These are phyloP conservation scores for Scrobipalpa atriplicella DNA, from an alignment of 2,888 invertebrate species.

Conservation along the genomic window DNA sequence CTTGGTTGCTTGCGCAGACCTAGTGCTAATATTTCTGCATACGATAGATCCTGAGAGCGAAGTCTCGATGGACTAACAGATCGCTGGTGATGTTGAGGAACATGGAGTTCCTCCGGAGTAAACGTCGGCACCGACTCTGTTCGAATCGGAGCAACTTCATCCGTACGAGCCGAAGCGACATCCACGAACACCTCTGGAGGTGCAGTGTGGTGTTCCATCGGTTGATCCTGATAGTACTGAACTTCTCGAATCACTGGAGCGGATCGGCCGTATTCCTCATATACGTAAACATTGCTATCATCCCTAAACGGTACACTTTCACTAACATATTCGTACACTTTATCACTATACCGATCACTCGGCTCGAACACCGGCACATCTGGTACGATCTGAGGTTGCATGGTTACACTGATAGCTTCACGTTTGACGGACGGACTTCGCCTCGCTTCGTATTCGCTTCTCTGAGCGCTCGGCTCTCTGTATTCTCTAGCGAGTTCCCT, in stretches of 20 bases:
- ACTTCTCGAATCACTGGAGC: constrained; percentile 37
- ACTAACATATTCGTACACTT: constrained; percentile 60
- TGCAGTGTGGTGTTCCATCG: constrained; percentile 44
- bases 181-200: constrained; percentile 39
- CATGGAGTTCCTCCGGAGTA: constrained; percentile 39
- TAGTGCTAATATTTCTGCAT: constrained; percentile 87
- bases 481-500: not conserved
- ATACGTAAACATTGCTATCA: constrained; percentile 50
- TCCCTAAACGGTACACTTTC: constrained; percentile 64
- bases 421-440: constrained; percentile 39
- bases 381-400: constrained; percentile 50
- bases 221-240: constrained; percentile 40
- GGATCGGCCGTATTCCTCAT: constrained; percentile 39
- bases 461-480: constrained; percentile 38
- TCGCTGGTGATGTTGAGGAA: constrained; percentile 48
- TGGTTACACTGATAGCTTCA: constrained; percentile 50
- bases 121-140: constrained; percentile 25
- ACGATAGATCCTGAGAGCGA: constrained; percentile 85
- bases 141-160: not conserved
- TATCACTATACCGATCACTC: constrained; percentile 55
- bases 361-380: constrained; percentile 44
- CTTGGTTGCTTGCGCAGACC: constrained; percentile 77
- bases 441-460: constrained; percentile 32
- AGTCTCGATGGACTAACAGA: constrained; percentile 55
- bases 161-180: constrained; percentile 25